Evolutionary conservation across 35 echinoderm and acorn worm species (phyloP).

Genomic region (Stichopus chloronotus): DNA sequence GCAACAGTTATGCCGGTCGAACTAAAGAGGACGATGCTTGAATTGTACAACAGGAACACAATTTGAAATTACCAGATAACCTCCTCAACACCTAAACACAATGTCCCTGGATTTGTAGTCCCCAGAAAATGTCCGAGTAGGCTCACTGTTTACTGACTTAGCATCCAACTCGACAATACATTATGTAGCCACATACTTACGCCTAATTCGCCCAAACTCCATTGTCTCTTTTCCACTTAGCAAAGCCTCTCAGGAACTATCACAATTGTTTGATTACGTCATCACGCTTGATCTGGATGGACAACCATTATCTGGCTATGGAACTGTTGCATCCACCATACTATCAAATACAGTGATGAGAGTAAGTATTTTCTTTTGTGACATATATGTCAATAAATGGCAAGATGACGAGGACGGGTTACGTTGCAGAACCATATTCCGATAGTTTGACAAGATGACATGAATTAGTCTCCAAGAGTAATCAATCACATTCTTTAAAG

Average conservation of each 20-base stretch:
- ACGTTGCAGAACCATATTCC: too few species aligned
- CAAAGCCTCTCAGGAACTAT: neutral
- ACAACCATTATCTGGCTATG: slow-evolving; percentile 55
- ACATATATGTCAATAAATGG: too few species aligned
- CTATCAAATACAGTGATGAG: slow-evolving; percentile 34
- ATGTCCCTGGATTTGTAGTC: too few species aligned
- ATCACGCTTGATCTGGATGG: slow-evolving; percentile 55
- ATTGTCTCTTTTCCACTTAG: neutral
- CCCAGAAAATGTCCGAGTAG: too few species aligned
- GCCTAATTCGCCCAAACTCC: neutral
- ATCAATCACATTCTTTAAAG: too few species aligned
- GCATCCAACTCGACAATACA: neutral
- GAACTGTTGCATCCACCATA: slow-evolving; percentile 16
- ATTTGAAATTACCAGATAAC: too few species aligned
- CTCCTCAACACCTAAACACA: too few species aligned
- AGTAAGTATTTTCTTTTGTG: neutral
- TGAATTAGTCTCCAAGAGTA: too few species aligned
- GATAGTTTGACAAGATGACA: too few species aligned
- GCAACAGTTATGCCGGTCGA: neutral
- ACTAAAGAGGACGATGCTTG: neutral
- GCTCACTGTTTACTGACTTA: neutral
- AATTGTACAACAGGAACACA: neutral
- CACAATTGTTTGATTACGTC: slow-evolving; percentile 37
- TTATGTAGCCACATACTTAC: neutral
- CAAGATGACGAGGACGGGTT: too few species aligned